Base-by-base conservation (phyloP, 64 coral and sea anemone species). In the Montipora foliosa region DNA sequence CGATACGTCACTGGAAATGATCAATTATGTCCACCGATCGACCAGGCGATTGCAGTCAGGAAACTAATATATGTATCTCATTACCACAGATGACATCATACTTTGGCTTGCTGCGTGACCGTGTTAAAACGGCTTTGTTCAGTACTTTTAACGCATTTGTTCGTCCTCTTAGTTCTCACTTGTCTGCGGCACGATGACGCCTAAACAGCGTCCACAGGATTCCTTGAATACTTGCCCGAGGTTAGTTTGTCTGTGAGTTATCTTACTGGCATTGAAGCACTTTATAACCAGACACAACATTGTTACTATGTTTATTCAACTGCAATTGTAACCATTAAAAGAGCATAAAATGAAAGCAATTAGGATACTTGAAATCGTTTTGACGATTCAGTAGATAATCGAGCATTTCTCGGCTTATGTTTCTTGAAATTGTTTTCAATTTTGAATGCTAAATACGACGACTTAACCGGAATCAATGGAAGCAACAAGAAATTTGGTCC, bases 1-100 rank as follows among this genome's bases (percentile, higher is more conserved):
- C 44, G 12, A 71, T 86, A 86, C 82, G 82, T 86, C 82, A 86
- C 66, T 62, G 82, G 82, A 86, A 84, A 71, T 49, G 47, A 84
- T 67, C 15, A 68, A 16, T 50, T 86, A 16, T 72, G 62, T 86
- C 82, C 71, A 50, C 67, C 47, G 47, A 49, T 17, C 45, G 15
- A 72, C 49, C 5, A 86, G 82, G 66, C 66, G 82, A 86, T 86
- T 62, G 61, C 82, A 86, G 47, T 78, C 82, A 86, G 82, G 82
- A 86, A 86, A 70, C 66, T 51, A 17, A 51, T 86, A 72, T 71
- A 72, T 72, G 82, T 72, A 84, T 67, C 81, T n/a, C 25, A 12
- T 86, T 19, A 68, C 44, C 45, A 71, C 82, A n/a, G 16, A 50
- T 86, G 47, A 50, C 82, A 70, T 8, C 80, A 8, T 15, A 12